A percentile compares a stretch with the other conserved stretches of the same genome.
Conservation (phyloP, 35 echinoderm and acorn worm species). For the Eucidaris tribuloides region DNA sequence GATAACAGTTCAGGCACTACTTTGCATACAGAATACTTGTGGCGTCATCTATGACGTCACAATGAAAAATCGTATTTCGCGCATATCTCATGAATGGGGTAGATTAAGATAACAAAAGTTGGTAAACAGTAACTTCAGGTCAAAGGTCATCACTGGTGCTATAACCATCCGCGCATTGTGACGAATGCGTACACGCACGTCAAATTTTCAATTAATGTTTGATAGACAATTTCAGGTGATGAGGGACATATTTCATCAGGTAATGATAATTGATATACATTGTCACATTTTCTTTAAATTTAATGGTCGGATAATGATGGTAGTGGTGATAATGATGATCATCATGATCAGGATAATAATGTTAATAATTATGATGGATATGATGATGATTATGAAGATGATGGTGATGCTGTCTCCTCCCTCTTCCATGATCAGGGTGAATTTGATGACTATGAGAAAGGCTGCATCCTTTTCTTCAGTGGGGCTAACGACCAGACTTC, state of each 20-base stretch:
- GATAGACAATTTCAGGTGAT: no score
- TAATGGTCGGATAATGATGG: neutral
- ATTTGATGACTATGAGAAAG: slow-evolving; percentile 76
- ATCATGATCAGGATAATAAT: neutral
- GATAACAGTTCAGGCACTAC: no score
- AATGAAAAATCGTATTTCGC: no score
- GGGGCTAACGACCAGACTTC: slow-evolving; percentile 85
- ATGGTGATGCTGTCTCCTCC: neutral
- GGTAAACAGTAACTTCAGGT: no score
- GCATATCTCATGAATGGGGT: no score
- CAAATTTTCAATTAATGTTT: no score
- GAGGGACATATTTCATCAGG: neutral
- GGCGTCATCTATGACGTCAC: no score
- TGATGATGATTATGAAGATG: neutral
- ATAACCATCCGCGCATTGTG: no score
- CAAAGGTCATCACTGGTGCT: no score
- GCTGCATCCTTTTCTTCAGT: slow-evolving; percentile 77
- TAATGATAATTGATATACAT: neutral
- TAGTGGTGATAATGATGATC: neutral
- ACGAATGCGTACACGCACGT: no score
- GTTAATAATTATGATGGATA: neutral
- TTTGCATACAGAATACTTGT: no score
- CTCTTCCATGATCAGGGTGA: slow-evolving; percentile 64
- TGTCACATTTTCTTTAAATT: neutral
- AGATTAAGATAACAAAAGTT: no score